Percentiles rank a stretch among this genome's conserved stretches.
Conservation (phyloP, 2,888 invertebrate species). For the Koerneria pararmatus region DNA sequence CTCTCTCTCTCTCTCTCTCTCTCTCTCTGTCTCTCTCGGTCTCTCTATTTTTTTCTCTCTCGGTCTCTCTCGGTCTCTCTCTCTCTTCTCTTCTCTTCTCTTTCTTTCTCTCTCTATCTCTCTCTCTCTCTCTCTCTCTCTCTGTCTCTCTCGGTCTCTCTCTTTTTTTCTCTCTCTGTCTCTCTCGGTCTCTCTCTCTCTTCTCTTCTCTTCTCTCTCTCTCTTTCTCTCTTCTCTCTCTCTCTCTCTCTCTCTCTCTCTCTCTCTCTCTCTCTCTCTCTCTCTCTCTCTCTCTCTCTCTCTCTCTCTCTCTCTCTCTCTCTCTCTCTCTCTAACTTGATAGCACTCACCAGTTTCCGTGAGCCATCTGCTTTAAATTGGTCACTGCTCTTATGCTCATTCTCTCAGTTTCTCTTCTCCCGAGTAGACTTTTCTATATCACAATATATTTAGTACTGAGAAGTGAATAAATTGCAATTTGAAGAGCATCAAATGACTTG, state of each 20-base stretch:
- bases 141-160: background rate
- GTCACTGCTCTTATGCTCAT: too few species aligned
- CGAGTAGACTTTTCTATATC: too few species aligned
- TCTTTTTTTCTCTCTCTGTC: background rate
- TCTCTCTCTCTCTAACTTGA: conserved; percentile 7
- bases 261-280: conserved; percentile 5
- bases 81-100: too few species aligned
- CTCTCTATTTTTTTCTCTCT: background rate
- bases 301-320: conserved; percentile 7
- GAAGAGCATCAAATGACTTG: too few species aligned
- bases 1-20: background rate
- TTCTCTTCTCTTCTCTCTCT: background rate
- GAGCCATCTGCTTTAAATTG: too few species aligned
- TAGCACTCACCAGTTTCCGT: too few species aligned
- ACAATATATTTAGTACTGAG: too few species aligned
- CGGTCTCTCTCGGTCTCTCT: conserved; percentile 7
- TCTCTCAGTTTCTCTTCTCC: too few species aligned
- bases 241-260: background rate
- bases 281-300: conserved; percentile 9
- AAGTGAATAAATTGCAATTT: too few species aligned
- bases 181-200: background rate
- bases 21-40: background rate
- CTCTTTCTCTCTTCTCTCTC: background rate
- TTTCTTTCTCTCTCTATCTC: conserved; percentile 9
- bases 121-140: conserved; percentile 11